A percentile compares a stretch with the other conserved stretches of the same genome.
These are phyloP conservation scores for Engystomops pustulosus DNA, from an alignment of 2,113 vertebrate species.

Conservation along the genomic window DNA sequence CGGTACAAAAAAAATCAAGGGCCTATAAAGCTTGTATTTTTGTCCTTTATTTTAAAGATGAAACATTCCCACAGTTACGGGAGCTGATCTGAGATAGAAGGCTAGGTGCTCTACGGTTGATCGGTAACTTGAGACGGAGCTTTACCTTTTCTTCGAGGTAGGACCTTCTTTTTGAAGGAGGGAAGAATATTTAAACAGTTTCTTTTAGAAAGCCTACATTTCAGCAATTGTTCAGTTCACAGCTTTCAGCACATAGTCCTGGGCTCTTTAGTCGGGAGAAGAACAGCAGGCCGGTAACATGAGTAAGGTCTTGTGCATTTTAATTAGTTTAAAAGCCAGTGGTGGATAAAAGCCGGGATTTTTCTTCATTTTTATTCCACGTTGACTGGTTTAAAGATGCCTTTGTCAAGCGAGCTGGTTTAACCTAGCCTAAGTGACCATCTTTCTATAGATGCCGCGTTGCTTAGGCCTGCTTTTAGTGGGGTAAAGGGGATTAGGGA, in stretches of 20 bases:
- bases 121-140: conserved; percentile 38
- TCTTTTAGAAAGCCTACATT: conserved; percentile 66
- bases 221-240: conserved; percentile 62
- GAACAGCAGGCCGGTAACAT: conserved; percentile 65
- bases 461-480: conserved; percentile 69
- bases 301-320: conserved; percentile 70
- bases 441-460: conserved; percentile 71
- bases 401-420: conserved; percentile 70
- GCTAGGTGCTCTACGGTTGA: conserved; percentile 1
- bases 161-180: conserved; percentile 32
- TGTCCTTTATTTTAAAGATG: conserved; percentile 36
- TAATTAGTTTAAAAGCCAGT: conserved; percentile 68
- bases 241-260: conserved; percentile 69
- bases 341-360: conserved; percentile 70
- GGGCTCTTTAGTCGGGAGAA: conserved; percentile 63
- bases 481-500: conserved; percentile 71
- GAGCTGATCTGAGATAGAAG: conserved; percentile 26
- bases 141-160: conserved; percentile 50
- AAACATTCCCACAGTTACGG: conserved; percentile 39
- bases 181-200: conserved; percentile 63
- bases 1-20: neutral
- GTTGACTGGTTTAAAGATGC: conserved; percentile 69
- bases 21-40: conserved; percentile 26
- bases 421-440: conserved; percentile 70
- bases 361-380: conserved; percentile 74